phyloP scores from a whole-genome alignment of 2,888 invertebrate genomes.

The Petrolisthes cinctipes region DNA sequence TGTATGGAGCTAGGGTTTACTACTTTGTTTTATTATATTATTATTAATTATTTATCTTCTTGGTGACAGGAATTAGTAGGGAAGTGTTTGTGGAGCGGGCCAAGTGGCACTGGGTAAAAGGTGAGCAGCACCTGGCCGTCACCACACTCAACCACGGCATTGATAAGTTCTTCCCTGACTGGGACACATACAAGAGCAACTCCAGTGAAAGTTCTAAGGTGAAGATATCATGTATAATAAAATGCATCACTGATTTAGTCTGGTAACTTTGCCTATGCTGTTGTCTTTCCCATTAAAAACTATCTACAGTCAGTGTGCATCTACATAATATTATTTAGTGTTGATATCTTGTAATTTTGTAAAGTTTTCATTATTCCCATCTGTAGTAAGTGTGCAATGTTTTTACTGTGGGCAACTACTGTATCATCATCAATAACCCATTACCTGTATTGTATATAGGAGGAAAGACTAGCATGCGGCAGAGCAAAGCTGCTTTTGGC shows the following conservation, averaged over 20 bases:
- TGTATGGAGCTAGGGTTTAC: not conserved
- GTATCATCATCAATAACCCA: no score
- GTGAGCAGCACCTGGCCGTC: slow-evolving; percentile 84
- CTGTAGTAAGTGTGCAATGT: no score
- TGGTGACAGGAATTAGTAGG: slow-evolving; percentile 74
- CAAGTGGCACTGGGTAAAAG: slow-evolving; percentile 88
- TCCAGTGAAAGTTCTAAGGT: slow-evolving; percentile 33
- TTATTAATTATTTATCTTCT: not conserved
- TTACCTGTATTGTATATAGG: not conserved
- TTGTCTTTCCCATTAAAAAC: no score
- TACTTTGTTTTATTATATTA: not conserved
- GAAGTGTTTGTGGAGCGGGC: slow-evolving; percentile 90
- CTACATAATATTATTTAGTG: no score
- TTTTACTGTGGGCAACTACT: no score
- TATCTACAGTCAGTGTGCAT: no score
- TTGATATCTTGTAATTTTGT: no score
- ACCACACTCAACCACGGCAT: slow-evolving; percentile 81
- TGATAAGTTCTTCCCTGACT: slow-evolving; percentile 73
- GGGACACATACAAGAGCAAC: slow-evolving; percentile 65
- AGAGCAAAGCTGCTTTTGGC: slow-evolving; percentile 88
- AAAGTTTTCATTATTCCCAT: no score
- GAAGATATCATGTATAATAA: not conserved
- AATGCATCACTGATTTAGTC: no score
- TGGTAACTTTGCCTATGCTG: no score
- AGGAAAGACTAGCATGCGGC: slow-evolving; percentile 49